Base-by-base conservation (phyloP, 2,113 vertebrate species). In the Salvelinus fontinalis region DNA sequence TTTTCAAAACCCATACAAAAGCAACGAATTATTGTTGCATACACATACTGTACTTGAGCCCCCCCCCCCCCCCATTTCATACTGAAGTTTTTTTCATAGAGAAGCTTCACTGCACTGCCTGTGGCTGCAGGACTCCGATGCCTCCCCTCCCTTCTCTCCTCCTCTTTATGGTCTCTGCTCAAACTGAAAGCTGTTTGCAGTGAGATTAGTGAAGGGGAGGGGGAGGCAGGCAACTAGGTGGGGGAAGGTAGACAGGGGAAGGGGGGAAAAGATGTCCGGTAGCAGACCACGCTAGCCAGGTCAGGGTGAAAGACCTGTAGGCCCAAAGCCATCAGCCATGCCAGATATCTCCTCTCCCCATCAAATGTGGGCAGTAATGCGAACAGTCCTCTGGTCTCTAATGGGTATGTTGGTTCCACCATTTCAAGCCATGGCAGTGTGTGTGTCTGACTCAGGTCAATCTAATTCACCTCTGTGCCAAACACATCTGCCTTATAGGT, bases 141-240 rank as follows among this genome's bases (percentile, higher is more conserved):
- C 59, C 51, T 65, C 77, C 26, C 31, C 51, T 65, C 39, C 90
- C 74, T 26, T 24, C 51, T 65, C 44, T 90, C 48, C 51, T 48
- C 73, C 34, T 24, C 39, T 65, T 29, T 90, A 91, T 88, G 91
- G 86, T 92, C 90, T 92, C 90, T 94, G 95, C 93, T 93, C 95
- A 95, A 94, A 90, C 92, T 95, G 87, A 94, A 92, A 89, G 93
- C 92, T 92, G 91, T 93, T 96, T 96, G 95, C 95, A 90, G 79
- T 95, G 95, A 95, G 95, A 97, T 97, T 97, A 96, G 94, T 91
- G 90, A 64, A 65, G 27, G 44, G 57, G 59, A 57, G 68, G 18
- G 34, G 68, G 27, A 48, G 26, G 13, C 20, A 26, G 70, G 87
- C 81, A 85, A 83, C 80, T 83, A 83, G 84, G 79, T 84, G 83